Evolutionary conservation across 1,140 invertebrate genomes (phyloP).

Genomic region (Drosophila tsacasi): DNA sequence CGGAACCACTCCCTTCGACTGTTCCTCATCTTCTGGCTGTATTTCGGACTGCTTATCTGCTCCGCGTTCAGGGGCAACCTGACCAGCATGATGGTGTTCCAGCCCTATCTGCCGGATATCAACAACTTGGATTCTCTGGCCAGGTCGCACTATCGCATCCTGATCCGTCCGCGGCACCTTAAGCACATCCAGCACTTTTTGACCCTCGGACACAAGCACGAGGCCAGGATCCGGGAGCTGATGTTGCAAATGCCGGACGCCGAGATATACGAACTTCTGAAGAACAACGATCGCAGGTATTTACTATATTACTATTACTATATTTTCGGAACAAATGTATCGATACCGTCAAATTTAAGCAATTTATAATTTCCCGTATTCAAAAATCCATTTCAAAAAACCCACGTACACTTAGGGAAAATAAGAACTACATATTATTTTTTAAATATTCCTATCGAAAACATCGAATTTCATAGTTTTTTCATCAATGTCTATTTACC

Average conservation of each 20-base stretch:
- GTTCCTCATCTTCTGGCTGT: slow-evolving; percentile 73
- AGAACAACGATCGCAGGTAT: slow-evolving; percentile 54
- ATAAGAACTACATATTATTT: too few relatives aligned
- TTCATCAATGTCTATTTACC: too few relatives aligned
- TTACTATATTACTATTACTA: too few relatives aligned
- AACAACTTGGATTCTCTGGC: slow-evolving; percentile 62
- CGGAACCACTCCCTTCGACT: slow-evolving; percentile 41
- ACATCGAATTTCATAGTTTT: too few relatives aligned
- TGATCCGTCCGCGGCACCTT: slow-evolving; percentile 51
- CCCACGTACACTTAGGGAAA: too few relatives aligned
- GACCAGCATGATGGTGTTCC: slow-evolving; percentile 78
- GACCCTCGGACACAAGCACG: slow-evolving; percentile 40
- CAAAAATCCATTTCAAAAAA: too few relatives aligned
- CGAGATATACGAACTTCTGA: slow-evolving; percentile 26
- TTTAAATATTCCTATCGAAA: too few relatives aligned
- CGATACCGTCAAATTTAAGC: too few relatives aligned
- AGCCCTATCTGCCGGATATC: slow-evolving; percentile 65
- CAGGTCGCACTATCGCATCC: slow-evolving; percentile 47
- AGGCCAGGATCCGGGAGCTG: slow-evolving; percentile 47
- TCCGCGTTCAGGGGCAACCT: slow-evolving; percentile 72
- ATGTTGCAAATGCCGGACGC: slow-evolving; percentile 57
- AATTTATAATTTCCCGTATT: too few relatives aligned
- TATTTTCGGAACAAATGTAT: too few relatives aligned
- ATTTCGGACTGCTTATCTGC: slow-evolving; percentile 74
- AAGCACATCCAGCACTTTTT: slow-evolving; percentile 68